Evolutionary conservation across 1,140 invertebrate genomes (phyloP).

Genomic region (Rhyacophila brunnea): DNA sequence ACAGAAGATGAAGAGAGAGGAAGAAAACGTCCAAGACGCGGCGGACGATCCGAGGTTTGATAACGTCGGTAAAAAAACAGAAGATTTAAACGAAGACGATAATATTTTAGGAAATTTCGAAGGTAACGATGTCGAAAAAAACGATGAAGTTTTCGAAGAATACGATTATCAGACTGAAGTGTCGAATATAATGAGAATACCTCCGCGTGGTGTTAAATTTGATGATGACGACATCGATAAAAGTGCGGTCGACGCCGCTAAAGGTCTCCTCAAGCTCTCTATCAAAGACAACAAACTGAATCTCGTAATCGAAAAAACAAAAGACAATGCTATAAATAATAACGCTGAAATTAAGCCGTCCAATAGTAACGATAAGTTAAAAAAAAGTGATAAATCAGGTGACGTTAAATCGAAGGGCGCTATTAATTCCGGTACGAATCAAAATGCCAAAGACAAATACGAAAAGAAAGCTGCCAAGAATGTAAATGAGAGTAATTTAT

Average conservation of each 20-base stretch:
- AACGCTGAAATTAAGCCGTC: background rate
- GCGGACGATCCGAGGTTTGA: conserved; percentile 42
- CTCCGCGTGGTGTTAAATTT: conserved; percentile 39
- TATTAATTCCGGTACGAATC: conserved; percentile 25
- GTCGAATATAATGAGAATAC: conserved; percentile 51
- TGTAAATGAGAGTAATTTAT: background rate
- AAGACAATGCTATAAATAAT: background rate
- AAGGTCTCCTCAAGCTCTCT: conserved; percentile 20
- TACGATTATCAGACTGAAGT: conserved; percentile 32
- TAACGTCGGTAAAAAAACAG: conserved; percentile 36
- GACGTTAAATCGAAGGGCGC: background rate
- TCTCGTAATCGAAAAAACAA: conserved; percentile 12
- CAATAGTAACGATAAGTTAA: background rate
- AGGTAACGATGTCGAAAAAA: conserved; percentile 35
- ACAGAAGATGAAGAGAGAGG: conserved; percentile 20
- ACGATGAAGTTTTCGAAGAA: conserved; percentile 35
- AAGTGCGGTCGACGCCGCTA: conserved; percentile 17
- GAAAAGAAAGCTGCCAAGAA: background rate
- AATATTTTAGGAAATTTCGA: conserved; percentile 30
- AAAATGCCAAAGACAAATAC: conserved; percentile 28
- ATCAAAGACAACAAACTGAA: conserved; percentile 26
- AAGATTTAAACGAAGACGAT: conserved; percentile 37
- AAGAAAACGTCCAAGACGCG: conserved; percentile 38
- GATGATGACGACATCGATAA: conserved; percentile 8
- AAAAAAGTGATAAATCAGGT: too few relatives aligned